Evolutionary conservation across 35 echinoderm and acorn worm genomes (phyloP).

Genomic region (Ophioderma brevispina): DNA sequence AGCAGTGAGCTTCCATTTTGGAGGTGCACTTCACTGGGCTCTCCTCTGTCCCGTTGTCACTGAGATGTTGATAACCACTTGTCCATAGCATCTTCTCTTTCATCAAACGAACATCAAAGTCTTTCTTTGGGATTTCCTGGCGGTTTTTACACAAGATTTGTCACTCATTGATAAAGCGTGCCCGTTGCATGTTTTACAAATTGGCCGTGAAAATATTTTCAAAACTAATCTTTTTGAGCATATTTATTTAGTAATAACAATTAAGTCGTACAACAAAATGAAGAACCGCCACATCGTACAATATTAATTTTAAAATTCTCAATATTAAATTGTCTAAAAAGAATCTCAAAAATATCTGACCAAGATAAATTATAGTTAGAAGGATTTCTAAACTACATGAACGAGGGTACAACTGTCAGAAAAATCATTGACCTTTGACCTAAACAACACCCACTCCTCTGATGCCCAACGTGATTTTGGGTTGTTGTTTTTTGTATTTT

Average conservation of each 20-base stretch:
- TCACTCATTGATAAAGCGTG: slow-evolving; percentile 84
- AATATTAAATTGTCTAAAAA: not conserved
- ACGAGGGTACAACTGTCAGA: slow-evolving; percentile 11
- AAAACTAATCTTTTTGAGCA: not conserved
- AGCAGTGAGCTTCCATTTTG: slow-evolving; percentile 1
- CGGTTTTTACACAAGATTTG: slow-evolving; percentile 84
- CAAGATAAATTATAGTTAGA: not conserved
- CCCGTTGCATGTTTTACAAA: slow-evolving; percentile 82
- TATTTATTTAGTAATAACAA: not conserved
- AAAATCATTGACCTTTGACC: slow-evolving; percentile 39
- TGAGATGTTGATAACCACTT: not conserved
- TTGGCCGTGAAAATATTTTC: slow-evolving; percentile 5
- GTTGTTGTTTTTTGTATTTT: not conserved
- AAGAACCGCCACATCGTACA: not conserved
- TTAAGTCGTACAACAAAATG: not conserved
- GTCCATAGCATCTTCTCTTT: slow-evolving; percentile 56
- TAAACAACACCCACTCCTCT: no score
- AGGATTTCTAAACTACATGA: not conserved
- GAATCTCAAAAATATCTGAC: not conserved
- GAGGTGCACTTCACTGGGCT: not conserved
- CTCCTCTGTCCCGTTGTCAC: not conserved
- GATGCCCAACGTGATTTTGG: no score
- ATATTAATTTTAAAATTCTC: not conserved
- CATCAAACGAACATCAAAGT: slow-evolving; percentile 73
- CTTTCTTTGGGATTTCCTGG: slow-evolving; percentile 82